A percentile compares a stretch with the other conserved stretches of the same genome.
phyloP scores from a whole-genome alignment of 2,113 vertebrate species.

The Myiopsitta monachus region DNA sequence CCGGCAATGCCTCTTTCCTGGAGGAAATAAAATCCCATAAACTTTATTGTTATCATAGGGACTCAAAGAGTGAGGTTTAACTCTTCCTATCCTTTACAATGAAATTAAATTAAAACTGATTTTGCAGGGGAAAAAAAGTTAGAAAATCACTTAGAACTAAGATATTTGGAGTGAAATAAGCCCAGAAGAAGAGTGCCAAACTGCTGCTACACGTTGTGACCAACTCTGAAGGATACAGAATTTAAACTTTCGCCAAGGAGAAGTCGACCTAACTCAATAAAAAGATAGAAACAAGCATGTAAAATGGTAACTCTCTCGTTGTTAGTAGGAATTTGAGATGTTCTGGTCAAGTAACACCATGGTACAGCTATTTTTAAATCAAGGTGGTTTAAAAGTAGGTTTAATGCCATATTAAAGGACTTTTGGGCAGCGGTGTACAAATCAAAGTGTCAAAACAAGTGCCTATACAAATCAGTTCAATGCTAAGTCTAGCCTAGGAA shows the following conservation, averaged over 20 bases:
- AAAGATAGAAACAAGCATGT: background rate
- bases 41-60: background rate
- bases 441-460: background rate
- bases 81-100: background rate
- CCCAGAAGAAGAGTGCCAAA: background rate
- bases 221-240: background rate
- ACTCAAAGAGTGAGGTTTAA: background rate
- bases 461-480: background rate
- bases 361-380: background rate
- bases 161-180: background rate
- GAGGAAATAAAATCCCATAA: background rate
- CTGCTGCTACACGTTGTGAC: background rate
- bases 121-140: background rate
- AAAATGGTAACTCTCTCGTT: background rate
- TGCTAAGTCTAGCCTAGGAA: background rate
- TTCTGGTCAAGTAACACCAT: background rate
- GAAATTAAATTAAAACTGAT: background rate
- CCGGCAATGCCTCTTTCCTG: background rate
- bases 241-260: background rate
- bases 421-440: background rate
- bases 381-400: background rate
- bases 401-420: background rate
- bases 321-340: background rate
- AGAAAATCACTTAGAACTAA: background rate
- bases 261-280: background rate